A percentile compares a stretch with the other conserved stretches of the same genome.
Evolutionary conservation across 2,888 invertebrate species (phyloP).

Genomic region (Camptogramma bilineatum): DNA sequence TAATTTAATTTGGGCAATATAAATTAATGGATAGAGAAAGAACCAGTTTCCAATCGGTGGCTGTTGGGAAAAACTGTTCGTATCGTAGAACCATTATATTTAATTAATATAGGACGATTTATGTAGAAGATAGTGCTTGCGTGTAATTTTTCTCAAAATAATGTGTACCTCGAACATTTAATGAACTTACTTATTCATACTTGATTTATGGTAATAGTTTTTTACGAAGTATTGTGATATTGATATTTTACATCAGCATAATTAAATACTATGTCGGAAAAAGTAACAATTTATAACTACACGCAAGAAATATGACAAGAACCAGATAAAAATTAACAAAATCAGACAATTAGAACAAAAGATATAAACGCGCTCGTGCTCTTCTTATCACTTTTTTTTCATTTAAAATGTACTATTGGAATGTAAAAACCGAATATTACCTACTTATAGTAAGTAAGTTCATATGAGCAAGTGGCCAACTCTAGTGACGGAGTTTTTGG

Average conservation of each 20-base stretch:
- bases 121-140: conserved; percentile 64
- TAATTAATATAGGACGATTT: conserved; percentile 77
- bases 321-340: not conserved
- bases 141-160: conserved; percentile 71
- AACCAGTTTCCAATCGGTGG: conserved; percentile 70
- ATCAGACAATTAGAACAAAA: conserved; percentile 50
- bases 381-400: conserved; percentile 17
- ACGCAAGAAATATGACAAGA: not conserved
- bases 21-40: conserved; percentile 68
- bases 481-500: too few relatives aligned
- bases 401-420: not conserved
- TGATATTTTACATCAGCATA: conserved; percentile 23
- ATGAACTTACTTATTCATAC: conserved; percentile 61
- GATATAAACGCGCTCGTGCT: conserved; percentile 60
- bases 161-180: conserved; percentile 55
- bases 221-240: conserved; percentile 31
- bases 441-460: too few relatives aligned
- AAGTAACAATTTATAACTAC: not conserved
- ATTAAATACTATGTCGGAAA: conserved; percentile 21
- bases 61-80: conserved; percentile 64
- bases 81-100: conserved; percentile 74
- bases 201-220: conserved; percentile 67
- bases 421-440: not conserved
- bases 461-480: too few relatives aligned
- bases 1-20: conserved; percentile 77